Conservation (phyloP, 2,888 invertebrate genomes). For the Pemphredon lugubris region DNA sequence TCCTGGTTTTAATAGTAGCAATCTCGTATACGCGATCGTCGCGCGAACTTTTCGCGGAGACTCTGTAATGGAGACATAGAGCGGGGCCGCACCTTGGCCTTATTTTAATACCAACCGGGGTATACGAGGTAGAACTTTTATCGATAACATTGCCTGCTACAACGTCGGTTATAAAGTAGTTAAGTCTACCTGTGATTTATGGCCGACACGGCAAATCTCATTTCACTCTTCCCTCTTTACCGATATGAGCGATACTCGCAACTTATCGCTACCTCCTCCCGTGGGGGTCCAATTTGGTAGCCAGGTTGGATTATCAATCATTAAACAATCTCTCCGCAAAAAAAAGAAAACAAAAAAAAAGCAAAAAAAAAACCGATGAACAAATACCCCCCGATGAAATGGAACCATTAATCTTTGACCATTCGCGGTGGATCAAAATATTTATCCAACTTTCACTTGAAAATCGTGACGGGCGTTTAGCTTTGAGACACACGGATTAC, state of each 20-base stretch:
- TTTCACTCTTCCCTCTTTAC: constrained; percentile 22
- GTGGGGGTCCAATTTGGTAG: constrained; percentile 29
- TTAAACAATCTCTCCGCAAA: constrained; percentile 41
- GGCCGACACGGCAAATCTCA: constrained; percentile 51
- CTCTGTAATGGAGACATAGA: constrained; percentile 36
- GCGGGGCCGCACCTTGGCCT: constrained; percentile 33
- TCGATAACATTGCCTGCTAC: constrained; percentile 57
- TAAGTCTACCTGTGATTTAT: constrained; percentile 63
- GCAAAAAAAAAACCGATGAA: constrained; percentile 35
- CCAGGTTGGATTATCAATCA: constrained; percentile 48
- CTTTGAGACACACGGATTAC: too few relatives aligned
- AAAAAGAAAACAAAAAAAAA: too few relatives aligned
- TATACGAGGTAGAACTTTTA: constrained; percentile 51
- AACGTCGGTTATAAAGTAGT: constrained; percentile 62
- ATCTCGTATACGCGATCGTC: constrained; percentile 44
- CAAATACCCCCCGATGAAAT: constrained; percentile 24
- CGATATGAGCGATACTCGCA: constrained; percentile 7
- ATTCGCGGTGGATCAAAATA: constrained; percentile 33
- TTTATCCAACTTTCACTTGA: too few relatives aligned
- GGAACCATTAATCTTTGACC: constrained; percentile 40
- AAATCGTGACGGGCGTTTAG: too few relatives aligned
- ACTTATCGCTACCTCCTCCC: not conserved
- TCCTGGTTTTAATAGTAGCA: constrained; percentile 11
- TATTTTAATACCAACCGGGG: constrained; percentile 51
- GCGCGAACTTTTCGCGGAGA: constrained; percentile 26